Evolutionary conservation across 2,888 invertebrate species (phyloP), one percentile per base, ranked within the genome.

Genomic region (Epistrophella euchroma): DNA sequence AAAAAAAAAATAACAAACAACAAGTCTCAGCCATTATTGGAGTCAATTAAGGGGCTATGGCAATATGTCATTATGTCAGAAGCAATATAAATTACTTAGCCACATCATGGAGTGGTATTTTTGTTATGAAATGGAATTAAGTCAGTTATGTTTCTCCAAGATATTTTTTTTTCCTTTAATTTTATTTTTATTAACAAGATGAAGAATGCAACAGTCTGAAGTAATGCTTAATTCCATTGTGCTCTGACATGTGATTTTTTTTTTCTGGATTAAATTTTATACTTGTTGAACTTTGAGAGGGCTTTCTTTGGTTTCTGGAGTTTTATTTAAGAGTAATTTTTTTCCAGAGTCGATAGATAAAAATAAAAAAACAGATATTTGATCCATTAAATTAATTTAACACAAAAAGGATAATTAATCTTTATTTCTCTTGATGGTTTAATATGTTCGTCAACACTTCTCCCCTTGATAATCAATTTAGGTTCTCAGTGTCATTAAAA

Each of bases 1-100:
- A 47, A 15, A 13, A 10, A 2, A 15, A 45, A 7, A 68, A 50
- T 2, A 13, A 4, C 7, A 15, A 64, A 9, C 7, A 22, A 7
- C 15, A 37, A 40, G 60, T 15, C 37, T 37, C 37, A 37, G 60
- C 5, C 10, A 22, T 45, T 10, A 37, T 52, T 68, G 52, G 25
- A 47, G 19, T 52, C 68, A 68, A 68, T 68, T 68, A 68, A 52
- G 37, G 10, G 37, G 25, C 52, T 52, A 37, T 25, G 50, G 68
- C 52, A 52, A 68, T 68, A 68, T 52, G 50, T 68, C 68, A 68
- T 68, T 68, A 68, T 68, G 68, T 68, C 68, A 68, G 68, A 68
- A 25, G 19, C 37, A 68, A 68, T 68, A 68, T 25, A 52, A 68
- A 52, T 37, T 50, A 52, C 68, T 66, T 66, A 35, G 66, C 15